Evolutionary conservation across 2,888 invertebrate species (phyloP).

Genomic region (Aleiodes leptofemur): DNA sequence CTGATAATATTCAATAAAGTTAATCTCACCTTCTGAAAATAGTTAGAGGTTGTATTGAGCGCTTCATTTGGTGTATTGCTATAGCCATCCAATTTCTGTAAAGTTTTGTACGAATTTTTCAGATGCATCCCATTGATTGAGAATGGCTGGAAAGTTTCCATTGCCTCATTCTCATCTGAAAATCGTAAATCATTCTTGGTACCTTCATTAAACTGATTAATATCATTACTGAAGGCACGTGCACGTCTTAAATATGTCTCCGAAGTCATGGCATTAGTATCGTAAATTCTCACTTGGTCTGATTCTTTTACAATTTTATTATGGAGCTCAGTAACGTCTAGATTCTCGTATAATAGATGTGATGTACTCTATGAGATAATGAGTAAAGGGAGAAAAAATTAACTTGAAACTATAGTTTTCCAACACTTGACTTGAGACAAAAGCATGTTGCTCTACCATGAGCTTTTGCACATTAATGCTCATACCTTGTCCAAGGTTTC

Average conservation of each 20-base stretch:
- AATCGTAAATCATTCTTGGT: slow-evolving; percentile 54
- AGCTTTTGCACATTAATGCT: slow-evolving; percentile 15
- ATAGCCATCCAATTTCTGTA: slow-evolving; percentile 61
- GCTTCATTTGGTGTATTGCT: slow-evolving; percentile 7
- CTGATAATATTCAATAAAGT: too few relatives aligned
- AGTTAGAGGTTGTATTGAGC: slow-evolving; percentile 51
- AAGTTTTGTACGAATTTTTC: slow-evolving; percentile 61
- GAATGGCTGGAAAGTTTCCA: slow-evolving; percentile 48
- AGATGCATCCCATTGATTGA: slow-evolving; percentile 63
- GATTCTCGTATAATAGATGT: neutral
- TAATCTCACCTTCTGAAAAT: slow-evolving; percentile 50
- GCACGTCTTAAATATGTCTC: slow-evolving; percentile 45
- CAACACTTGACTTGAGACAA: neutral
- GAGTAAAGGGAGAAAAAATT: neutral
- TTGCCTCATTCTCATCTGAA: slow-evolving; percentile 48
- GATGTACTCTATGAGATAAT: neutral
- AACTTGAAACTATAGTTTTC: neutral
- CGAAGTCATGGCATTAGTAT: slow-evolving; percentile 45
- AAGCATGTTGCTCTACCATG: neutral
- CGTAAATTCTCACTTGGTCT: slow-evolving; percentile 6
- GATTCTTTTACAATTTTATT: neutral
- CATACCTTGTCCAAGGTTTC: slow-evolving; percentile 18
- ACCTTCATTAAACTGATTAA: slow-evolving; percentile 39
- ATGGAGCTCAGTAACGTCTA: neutral
- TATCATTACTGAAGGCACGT: slow-evolving; percentile 38